These are phyloP conservation scores for Trissolcus basalis DNA, from an alignment of 1,140 invertebrate species.

Conservation along the genomic window DNA sequence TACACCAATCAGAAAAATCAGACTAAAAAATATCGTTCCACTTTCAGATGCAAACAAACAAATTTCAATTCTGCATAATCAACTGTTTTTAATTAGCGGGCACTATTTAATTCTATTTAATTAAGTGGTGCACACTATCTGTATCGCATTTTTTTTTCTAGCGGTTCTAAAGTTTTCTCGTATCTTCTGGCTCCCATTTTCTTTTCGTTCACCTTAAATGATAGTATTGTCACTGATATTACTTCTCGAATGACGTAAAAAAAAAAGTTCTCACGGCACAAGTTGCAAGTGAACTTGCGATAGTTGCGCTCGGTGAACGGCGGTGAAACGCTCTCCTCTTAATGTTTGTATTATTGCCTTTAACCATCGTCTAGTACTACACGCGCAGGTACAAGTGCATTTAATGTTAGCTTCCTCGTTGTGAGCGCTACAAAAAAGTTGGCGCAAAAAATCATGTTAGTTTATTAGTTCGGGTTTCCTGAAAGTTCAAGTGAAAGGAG, in stretches of 20 bases:
- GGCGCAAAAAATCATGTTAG: constrained; percentile 24
- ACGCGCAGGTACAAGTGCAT: constrained; percentile 27
- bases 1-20: too few species aligned
- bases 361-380: not conserved
- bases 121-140: not conserved
- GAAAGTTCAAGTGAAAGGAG: constrained; percentile 16
- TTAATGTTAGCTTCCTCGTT: constrained; percentile 15
- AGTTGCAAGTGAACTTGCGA: constrained; percentile 21
- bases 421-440: constrained; percentile 14
- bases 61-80: too few species aligned
- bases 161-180: not conserved
- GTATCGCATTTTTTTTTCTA: not conserved
- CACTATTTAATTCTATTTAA: too few species aligned
- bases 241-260: constrained; percentile 47
- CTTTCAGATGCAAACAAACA: too few species aligned
- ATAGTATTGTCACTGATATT: constrained; percentile 52
- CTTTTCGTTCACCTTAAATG: not conserved
- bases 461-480: constrained; percentile 36
- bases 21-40: too few species aligned
- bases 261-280: constrained; percentile 19
- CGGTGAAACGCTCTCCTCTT: too few species aligned
- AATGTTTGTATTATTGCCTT: too few species aligned
- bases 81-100: too few species aligned
- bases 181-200: constrained; percentile 3
- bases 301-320: too few species aligned